These are phyloP conservation scores for Fringilla coelebs DNA, from an alignment of 2,797 vertebrate genomes.

Conservation along the genomic window DNA sequence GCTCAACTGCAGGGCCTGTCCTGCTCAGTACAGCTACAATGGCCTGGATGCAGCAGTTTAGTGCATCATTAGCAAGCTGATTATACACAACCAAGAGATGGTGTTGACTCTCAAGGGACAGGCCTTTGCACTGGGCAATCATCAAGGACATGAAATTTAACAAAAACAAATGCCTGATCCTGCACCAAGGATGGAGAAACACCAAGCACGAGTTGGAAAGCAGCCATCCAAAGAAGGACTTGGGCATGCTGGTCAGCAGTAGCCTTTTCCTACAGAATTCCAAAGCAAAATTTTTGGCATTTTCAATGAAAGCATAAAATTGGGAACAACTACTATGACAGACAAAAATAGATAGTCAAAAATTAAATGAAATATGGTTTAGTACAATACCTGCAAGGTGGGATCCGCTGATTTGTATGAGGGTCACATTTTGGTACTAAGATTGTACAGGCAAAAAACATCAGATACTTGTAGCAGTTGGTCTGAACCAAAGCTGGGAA, in stretches of 20 bases:
- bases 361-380: not conserved
- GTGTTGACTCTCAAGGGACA: not conserved
- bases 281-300: not conserved
- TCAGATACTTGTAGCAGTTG: constrained; percentile 95
- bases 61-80: not conserved
- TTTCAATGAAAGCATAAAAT: not conserved
- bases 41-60: not conserved
- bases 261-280: not conserved
- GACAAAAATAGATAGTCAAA: not conserved
- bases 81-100: not conserved
- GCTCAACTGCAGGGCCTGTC: not conserved
- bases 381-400: constrained; percentile 88
- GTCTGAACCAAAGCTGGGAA: constrained; percentile 96
- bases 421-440: constrained; percentile 93
- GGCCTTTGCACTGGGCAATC: not conserved
- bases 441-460: constrained; percentile 96
- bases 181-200: not conserved
- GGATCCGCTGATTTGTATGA: constrained; percentile 81
- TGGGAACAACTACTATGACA: not conserved
- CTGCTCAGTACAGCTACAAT: not conserved
- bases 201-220: not conserved
- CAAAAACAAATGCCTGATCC: not conserved
- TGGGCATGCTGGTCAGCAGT: not conserved
- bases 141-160: not conserved
- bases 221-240: not conserved